phyloP scores from a whole-genome alignment of 2,113 vertebrate species.

The Hiodon tergisus region DNA sequence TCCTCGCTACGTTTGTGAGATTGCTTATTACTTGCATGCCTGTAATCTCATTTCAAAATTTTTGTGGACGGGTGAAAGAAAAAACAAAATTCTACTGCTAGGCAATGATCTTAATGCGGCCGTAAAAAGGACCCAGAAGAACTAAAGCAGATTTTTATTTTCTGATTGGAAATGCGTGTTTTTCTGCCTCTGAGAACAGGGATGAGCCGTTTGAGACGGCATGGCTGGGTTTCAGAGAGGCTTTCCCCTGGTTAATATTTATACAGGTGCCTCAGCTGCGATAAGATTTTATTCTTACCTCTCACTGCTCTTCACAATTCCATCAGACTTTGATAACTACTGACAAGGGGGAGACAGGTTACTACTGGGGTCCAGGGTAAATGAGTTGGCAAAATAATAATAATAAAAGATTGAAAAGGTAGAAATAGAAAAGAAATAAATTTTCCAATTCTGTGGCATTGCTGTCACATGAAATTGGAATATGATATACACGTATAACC shows the following conservation, averaged over 20 bases:
- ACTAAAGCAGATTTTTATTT: not conserved
- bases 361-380: not conserved
- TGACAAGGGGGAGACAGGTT: not conserved
- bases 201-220: not conserved
- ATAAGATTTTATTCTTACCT: not conserved
- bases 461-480: not conserved
- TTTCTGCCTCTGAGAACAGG: too few relatives aligned
- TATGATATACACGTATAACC: not conserved
- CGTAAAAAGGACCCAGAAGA: not conserved
- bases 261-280: not conserved
- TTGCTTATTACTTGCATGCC: not conserved
- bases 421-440: not conserved
- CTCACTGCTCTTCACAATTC: not conserved
- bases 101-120: not conserved
- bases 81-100: not conserved
- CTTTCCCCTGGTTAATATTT: not conserved
- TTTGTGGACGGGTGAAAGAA: not conserved
- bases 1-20: not conserved
- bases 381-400: not conserved
- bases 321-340: not conserved
- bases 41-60: conserved; percentile 1
- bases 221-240: not conserved
- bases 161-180: not conserved
- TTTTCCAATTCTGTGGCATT: not conserved
- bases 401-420: not conserved